Conservation (phyloP, 2,113 vertebrate genomes). For the Hystrix brachyura region DNA sequence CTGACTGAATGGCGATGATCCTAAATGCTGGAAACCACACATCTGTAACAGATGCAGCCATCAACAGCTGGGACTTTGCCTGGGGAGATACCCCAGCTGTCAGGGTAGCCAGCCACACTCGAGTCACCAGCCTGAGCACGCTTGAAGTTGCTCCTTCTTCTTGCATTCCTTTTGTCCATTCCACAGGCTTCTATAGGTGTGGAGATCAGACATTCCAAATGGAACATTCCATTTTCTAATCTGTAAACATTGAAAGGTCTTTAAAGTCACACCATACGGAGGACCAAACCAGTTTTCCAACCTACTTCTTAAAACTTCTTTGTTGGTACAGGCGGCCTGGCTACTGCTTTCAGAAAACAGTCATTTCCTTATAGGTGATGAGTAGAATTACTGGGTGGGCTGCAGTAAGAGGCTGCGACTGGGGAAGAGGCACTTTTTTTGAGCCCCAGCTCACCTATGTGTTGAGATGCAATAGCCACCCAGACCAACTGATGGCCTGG, state of each 20-base stretch:
- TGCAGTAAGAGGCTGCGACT: background rate
- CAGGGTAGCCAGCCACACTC: background rate
- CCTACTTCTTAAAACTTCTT: constrained; percentile 5
- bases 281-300: background rate
- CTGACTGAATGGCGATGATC: background rate
- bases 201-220: background rate
- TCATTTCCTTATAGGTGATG: background rate
- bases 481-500: background rate
- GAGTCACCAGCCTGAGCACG: background rate
- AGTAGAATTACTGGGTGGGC: background rate
- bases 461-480: background rate
- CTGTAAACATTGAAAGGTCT: constrained; percentile 10
- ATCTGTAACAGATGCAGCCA: background rate
- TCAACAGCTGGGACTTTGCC: background rate
- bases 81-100: background rate
- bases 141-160: background rate
- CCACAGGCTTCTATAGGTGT: background rate
- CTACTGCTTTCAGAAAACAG: constrained; percentile 41
- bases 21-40: background rate
- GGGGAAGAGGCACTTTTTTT: background rate
- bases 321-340: background rate
- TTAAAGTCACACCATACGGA: background rate
- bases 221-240: background rate
- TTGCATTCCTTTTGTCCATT: background rate
- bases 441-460: background rate